A percentile compares a stretch with the other conserved stretches of the same genome.
Conservation (phyloP, 2,113 vertebrate species). For the Mormoops blainvillei region DNA sequence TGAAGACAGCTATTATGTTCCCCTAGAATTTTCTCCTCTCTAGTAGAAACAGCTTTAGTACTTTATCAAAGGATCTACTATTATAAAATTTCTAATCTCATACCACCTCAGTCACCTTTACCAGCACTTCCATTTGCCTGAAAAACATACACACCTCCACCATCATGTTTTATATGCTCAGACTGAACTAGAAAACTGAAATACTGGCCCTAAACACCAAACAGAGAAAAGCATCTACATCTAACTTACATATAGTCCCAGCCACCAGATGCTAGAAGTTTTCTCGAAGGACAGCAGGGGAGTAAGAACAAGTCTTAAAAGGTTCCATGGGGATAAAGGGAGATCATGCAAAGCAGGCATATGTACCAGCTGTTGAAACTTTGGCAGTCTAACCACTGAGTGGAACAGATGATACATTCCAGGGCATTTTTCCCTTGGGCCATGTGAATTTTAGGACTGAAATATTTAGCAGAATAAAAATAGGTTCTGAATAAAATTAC, state of each 20-base stretch:
- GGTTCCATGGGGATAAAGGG: not conserved
- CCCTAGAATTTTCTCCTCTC: not conserved
- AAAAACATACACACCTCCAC: not conserved
- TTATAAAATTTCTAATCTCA: not conserved
- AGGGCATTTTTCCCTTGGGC: constrained; percentile 33
- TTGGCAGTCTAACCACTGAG: not conserved
- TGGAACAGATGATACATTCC: constrained; percentile 51
- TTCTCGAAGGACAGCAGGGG: not conserved
- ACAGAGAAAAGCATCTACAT: not conserved
- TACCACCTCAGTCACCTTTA: not conserved
- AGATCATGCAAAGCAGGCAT: not conserved
- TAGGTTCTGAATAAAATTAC: constrained; percentile 58
- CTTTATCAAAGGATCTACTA: not conserved
- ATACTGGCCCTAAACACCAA: not conserved
- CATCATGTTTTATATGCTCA: not conserved
- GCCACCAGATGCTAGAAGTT: constrained; percentile 3
- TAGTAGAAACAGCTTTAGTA: not conserved
- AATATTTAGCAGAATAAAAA: constrained; percentile 63
- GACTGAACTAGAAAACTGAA: not conserved
- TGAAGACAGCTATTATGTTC: not conserved
- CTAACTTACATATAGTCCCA: not conserved
- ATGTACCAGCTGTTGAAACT: not conserved
- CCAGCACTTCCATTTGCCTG: not conserved
- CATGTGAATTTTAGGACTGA: constrained; percentile 48
- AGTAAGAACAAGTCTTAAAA: not conserved